Evolutionary conservation across 2,113 vertebrate species (phyloP), one percentile per base, ranked within the genome.

Genomic region (Epinephelus moara): DNA sequence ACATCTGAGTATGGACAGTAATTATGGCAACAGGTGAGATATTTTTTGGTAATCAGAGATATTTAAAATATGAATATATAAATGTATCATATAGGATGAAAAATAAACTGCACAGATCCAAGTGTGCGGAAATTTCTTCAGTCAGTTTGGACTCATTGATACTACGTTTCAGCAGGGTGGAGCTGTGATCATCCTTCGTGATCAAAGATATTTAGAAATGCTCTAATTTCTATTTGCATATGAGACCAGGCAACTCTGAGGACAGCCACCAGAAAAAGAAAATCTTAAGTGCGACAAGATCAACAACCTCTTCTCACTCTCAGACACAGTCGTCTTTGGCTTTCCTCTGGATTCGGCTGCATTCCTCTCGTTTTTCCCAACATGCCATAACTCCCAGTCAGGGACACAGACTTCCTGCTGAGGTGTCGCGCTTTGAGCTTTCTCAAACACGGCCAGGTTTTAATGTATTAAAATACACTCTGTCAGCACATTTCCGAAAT

Each of bases 401-500:
- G 82, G 71, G 88, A 91, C 84, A 66, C 66, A 40, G 71, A 66
- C 93, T 93, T 93, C 92, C 89, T 92, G 91, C 85, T 83, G 87
- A 80, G 85, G 83, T 91, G 90, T 93, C 85, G 84, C 52, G 66
- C 89, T 88, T 85, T 88, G 82, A 91, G 90, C 87, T 87, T 85
- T 88, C 84, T 88, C 82, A 93, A 93, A 94, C 91, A 89, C 83
- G 19, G 82, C 91, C 82, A 72, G 89, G 83, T 95, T 94, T 94
- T 89, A 94, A 93, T 88, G 82, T 90, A 94, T 96, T 94, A 94
- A 95, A 95, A 96, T 91, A 89, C 93, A 94, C 92, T 86, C 88
- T 91, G 92, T 95, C 95, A 95, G 94, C 95, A 95, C 91, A 94
- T 95, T 95, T 89, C 68, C 68, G 81, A 95, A 95, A 95, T 94